Evolutionary conservation across 2,888 invertebrate species (phyloP).

Genomic region (Ophion obscuratus): DNA sequence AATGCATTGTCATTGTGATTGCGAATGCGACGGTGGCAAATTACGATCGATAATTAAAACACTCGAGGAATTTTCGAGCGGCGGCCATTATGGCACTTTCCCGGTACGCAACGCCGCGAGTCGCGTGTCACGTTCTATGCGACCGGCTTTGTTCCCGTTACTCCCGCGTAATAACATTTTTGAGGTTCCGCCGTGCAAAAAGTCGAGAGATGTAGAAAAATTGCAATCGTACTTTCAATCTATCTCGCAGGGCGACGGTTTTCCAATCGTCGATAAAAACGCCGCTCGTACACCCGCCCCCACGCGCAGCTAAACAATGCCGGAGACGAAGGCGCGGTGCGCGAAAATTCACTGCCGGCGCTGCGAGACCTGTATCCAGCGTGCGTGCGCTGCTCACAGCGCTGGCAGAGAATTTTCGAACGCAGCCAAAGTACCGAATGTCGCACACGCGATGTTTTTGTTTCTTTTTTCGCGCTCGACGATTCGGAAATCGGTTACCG

Average conservation of each 20-base stretch:
- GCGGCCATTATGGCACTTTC: constrained; percentile 63
- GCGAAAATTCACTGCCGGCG: constrained; percentile 21
- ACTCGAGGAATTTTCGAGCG: constrained; percentile 21
- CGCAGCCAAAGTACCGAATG: neutral
- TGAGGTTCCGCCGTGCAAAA: neutral
- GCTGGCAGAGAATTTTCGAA: neutral
- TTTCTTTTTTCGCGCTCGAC: constrained; percentile 14
- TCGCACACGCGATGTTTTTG: constrained; percentile 15
- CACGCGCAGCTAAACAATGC: constrained; percentile 28
- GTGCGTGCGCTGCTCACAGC: neutral
- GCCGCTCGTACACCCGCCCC: neutral
- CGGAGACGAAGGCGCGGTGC: constrained; percentile 12
- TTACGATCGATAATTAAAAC: constrained; percentile 17
- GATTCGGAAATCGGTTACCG: neutral
- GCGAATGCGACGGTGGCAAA: neutral
- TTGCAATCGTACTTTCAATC: neutral
- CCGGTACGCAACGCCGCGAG: constrained; percentile 55
- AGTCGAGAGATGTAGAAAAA: neutral
- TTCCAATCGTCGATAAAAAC: neutral
- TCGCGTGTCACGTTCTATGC: constrained; percentile 20
- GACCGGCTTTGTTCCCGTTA: constrained; percentile 50
- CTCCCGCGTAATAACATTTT: neutral
- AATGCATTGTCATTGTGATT: neutral
- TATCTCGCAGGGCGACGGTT: neutral
- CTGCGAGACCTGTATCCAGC: neutral